These are phyloP conservation scores for Thysanoteuthis rhombus DNA, from an alignment of 2,888 invertebrate species.

Conservation along the genomic window DNA sequence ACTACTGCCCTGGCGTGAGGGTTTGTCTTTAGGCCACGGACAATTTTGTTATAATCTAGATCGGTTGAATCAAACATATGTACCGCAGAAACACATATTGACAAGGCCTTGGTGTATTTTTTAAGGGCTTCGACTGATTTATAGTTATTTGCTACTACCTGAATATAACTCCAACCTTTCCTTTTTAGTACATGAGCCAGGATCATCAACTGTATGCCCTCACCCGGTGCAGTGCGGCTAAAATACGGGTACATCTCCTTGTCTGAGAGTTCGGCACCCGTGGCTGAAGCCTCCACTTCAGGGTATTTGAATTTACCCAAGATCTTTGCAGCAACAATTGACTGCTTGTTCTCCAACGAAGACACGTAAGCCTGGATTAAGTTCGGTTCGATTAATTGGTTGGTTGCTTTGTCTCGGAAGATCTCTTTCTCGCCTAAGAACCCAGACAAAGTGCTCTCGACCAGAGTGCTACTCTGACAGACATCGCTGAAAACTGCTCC, in stretches of 20 bases:
- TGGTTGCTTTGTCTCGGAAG: constrained; percentile 41
- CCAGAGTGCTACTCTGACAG: constrained; percentile 47
- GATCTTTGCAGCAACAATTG: constrained; percentile 61
- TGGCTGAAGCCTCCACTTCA: constrained; percentile 63
- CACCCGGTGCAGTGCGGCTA: constrained; percentile 51
- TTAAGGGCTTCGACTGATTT: constrained; percentile 36
- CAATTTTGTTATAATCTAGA: constrained; percentile 37
- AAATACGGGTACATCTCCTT: constrained; percentile 48
- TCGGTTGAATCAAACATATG: constrained; percentile 39
- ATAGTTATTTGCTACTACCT: constrained; percentile 52
- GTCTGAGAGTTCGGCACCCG: constrained; percentile 40
- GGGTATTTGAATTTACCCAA: constrained; percentile 71
- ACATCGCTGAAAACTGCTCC: constrained; percentile 55
- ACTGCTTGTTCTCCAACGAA: constrained; percentile 41
- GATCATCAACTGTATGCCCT: constrained; percentile 50
- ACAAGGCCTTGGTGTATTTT: constrained; percentile 35
- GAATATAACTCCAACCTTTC: constrained; percentile 67
- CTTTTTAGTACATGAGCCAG: constrained; percentile 61
- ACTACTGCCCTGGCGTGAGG: constrained; percentile 50
- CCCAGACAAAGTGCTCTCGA: constrained; percentile 49
- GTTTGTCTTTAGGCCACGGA: constrained; percentile 43
- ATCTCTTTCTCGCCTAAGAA: constrained; percentile 47
- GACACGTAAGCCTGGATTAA: constrained; percentile 46
- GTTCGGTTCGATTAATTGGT: constrained; percentile 46
- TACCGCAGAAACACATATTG: constrained; percentile 48